Evolutionary conservation across 2,113 vertebrate genomes (phyloP).

Genomic region (Zosterops japonicus): DNA sequence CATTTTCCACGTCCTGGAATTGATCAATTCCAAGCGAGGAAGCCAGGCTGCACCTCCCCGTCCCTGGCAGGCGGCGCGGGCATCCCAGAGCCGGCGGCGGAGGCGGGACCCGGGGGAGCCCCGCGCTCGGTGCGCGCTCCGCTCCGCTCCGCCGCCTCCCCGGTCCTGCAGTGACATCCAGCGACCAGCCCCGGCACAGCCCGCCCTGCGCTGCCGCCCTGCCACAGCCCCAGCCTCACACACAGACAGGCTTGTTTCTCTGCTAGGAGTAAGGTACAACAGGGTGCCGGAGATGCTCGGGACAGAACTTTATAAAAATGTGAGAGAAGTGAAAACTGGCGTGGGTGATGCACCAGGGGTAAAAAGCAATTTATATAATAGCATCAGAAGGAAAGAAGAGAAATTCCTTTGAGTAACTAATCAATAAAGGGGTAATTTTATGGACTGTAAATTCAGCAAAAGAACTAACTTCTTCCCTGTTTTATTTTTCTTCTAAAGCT

Average conservation of each 20-base stretch:
- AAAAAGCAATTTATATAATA: fast-evolving
- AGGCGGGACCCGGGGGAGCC: too few species aligned
- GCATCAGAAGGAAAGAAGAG: not conserved
- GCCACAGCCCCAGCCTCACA: fast-evolving
- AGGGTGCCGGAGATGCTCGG: fast-evolving
- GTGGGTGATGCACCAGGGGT: fast-evolving
- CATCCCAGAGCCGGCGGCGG: not conserved
- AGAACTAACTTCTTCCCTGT: not conserved
- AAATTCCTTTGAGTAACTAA: not conserved
- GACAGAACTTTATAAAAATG: not conserved
- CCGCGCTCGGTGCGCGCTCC: too few species aligned
- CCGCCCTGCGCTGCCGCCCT: not conserved
- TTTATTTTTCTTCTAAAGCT: not conserved
- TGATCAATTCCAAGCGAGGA: not conserved
- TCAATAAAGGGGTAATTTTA: not conserved
- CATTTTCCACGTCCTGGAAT: not conserved
- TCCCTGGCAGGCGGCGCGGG: not conserved
- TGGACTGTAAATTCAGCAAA: not conserved
- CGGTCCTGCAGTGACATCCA: slow-evolving; percentile 89
- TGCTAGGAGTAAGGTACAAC: too few species aligned
- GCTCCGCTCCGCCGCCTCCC: not conserved
- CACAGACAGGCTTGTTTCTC: fast-evolving
- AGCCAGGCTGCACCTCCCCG: fast-evolving
- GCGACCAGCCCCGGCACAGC: slow-evolving; percentile 35
- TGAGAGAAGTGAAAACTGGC: not conserved